Evolutionary conservation across 2,113 vertebrate genomes (phyloP).

Genomic region (Microtus montanus): DNA sequence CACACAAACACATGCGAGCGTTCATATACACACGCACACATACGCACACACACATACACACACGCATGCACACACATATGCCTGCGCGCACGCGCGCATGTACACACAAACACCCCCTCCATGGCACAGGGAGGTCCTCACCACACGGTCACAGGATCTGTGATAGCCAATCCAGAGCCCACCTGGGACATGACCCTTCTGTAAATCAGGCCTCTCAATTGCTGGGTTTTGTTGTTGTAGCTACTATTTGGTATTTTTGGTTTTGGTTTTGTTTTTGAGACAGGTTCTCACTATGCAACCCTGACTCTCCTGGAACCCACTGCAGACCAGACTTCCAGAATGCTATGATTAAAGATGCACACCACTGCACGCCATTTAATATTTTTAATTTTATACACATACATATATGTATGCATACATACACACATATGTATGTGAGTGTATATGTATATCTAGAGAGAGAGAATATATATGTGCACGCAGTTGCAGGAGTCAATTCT

Average conservation of each 20-base stretch:
- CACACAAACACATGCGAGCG: fast-evolving
- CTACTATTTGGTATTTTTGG: background rate
- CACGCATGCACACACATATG: fast-evolving
- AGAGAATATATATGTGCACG: no score
- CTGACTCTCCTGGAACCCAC: background rate
- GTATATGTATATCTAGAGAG: background rate
- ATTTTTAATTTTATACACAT: background rate
- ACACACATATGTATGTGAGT: no score
- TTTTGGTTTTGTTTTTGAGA: background rate
- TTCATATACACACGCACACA: fast-evolving
- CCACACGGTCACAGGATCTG: no score
- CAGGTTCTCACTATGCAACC: background rate
- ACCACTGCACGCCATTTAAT: background rate
- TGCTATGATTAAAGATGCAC: background rate
- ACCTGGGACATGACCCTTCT: background rate
- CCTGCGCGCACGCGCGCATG: no score
- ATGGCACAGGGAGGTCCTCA: background rate
- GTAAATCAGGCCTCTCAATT: background rate
- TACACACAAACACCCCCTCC: background rate
- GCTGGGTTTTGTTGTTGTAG: background rate
- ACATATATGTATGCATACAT: background rate
- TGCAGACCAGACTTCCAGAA: background rate
- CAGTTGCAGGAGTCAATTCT: background rate
- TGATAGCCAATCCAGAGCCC: background rate
- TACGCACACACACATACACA: fast-evolving